Base-by-base conservation (phyloP, 2,113 vertebrate genomes). In the Heptranchias perlo region DNA sequence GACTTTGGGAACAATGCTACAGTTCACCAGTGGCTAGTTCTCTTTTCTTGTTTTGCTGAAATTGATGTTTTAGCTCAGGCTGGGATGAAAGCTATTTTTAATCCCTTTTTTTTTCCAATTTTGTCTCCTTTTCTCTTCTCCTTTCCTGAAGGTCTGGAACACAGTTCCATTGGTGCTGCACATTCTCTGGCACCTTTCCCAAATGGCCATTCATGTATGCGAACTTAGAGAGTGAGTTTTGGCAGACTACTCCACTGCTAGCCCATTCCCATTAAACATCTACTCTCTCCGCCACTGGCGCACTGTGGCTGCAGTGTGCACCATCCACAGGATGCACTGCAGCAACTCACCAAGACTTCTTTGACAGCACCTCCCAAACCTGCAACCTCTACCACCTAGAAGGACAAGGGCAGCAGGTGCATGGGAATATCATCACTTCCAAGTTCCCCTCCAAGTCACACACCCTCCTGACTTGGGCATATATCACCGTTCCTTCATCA, bases 1-100 rank as follows among this genome's bases (percentile, higher is more conserved):
- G n/a, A 91, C 54, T 96, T 62, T 96, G 96, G 86, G 82, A 61
- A 96, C 95, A 62, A 96, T 82, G 0, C 44, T 93, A 16, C 84
- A 96, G 92, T 96, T 87, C 96, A 96, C 0, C 18, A 21, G 52
- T 61, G 54, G 87, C 54, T 35, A n/a, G 87, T 18, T 14, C 69
- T n/a, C n/a, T 62, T 62, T 7, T 62, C 18, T 62, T 62, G 54
- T 28, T 89, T 28, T 10, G 31, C 89, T 61, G 58, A 39, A 62
- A 62, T 62, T 62, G 58, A 62, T 62, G 89, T n/a, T 93, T 62
- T 39, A 64, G 89, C 58, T 62, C n/a, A 62, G 35, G 58, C 61
- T 18, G 58, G 35, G 61, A 93, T 5, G 35, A 61, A 61, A 58
- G 87, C 61, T n/a, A 62, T 92, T 23, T 92, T 92, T 87, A 87